Percentiles rank a stretch among this genome's conserved stretches.
Conservation (phyloP, 1,140 invertebrate genomes). For the Helicoverpa zea region DNA sequence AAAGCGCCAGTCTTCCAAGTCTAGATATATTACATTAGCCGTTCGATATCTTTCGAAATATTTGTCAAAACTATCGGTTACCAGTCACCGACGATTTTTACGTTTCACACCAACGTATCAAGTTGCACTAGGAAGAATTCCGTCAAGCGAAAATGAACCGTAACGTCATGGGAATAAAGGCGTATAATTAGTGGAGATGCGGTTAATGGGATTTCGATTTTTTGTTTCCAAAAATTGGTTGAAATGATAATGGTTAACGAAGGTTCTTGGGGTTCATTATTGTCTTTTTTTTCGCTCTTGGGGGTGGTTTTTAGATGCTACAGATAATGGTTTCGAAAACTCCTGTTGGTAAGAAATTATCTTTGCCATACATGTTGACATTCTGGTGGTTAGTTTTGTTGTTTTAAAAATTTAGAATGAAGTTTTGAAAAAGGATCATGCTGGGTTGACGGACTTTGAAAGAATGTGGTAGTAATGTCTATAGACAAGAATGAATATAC, state of each 20-base stretch:
- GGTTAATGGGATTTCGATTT: conserved; percentile 24
- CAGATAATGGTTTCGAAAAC: conserved; percentile 40
- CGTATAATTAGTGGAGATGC: conserved; percentile 9
- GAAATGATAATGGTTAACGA: conserved; percentile 62
- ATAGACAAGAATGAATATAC: background rate
- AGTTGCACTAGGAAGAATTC: background rate
- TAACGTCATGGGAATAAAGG: background rate
- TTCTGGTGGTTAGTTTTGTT: conserved; percentile 5
- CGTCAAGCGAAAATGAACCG: background rate
- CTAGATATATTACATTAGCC: conserved; percentile 23
- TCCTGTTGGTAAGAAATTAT: conserved; percentile 34
- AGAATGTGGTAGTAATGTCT: background rate
- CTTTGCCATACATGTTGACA: conserved; percentile 26
- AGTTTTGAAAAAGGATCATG: conserved; percentile 11
- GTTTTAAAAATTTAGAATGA: background rate
- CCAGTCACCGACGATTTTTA: conserved; percentile 40
- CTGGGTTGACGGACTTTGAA: background rate
- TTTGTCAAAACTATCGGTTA: conserved; percentile 56
- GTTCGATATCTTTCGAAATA: conserved; percentile 43
- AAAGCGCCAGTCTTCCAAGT: background rate
- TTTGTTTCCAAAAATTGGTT: conserved; percentile 57
- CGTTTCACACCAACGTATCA: conserved; percentile 24
- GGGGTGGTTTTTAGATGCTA: conserved; percentile 56
- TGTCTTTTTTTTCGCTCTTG: conserved; percentile 51
- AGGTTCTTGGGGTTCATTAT: conserved; percentile 43